These are phyloP conservation scores for Athetis lepigone DNA, from an alignment of 2,888 invertebrate species.

Conservation along the genomic window DNA sequence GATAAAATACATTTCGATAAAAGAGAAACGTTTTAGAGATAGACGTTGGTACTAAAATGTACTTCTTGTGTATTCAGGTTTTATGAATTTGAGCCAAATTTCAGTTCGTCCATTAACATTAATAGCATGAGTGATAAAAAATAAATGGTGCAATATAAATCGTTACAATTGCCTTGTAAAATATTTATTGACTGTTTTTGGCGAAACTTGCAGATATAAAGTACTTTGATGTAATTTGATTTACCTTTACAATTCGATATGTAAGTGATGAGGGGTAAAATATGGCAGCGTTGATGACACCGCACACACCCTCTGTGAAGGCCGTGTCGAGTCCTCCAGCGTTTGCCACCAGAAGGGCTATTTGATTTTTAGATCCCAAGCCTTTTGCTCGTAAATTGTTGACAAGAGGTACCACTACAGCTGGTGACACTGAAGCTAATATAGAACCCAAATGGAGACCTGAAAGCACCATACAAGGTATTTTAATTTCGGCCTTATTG, in stretches of 20 bases:
- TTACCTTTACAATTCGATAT: slow-evolving; percentile 87
- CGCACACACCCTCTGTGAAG: slow-evolving; percentile 97
- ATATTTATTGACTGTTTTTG: slow-evolving; percentile 28
- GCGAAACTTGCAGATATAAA: slow-evolving; percentile 12
- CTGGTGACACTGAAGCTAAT: slow-evolving; percentile 98
- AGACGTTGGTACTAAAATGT: slow-evolving; percentile 18
- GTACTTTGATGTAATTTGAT: slow-evolving; percentile 13
- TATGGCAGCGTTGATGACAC: slow-evolving; percentile 96
- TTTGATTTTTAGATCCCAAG: slow-evolving; percentile 97
- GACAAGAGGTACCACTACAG: slow-evolving; percentile 97
- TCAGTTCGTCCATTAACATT: slow-evolving; percentile 33
- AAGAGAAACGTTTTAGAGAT: slow-evolving; percentile 43
- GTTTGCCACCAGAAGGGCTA: slow-evolving; percentile 97
- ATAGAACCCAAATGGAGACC: slow-evolving; percentile 95
- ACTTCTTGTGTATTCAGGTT: slow-evolving; percentile 33
- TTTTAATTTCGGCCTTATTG: slow-evolving; percentile 8
- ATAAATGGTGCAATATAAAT: slow-evolving; percentile 30
- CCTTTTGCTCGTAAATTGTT: slow-evolving; percentile 94
- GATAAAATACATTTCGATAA: slow-evolving; percentile 48
- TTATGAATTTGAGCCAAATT: slow-evolving; percentile 35
- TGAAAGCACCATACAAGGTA: slow-evolving; percentile 63
- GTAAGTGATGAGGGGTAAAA: slow-evolving; percentile 93
- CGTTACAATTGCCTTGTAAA: slow-evolving; percentile 28
- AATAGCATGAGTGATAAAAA: slow-evolving; percentile 27
- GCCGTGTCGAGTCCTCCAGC: slow-evolving; percentile 98